phyloP scores from a whole-genome alignment of 2,888 invertebrate genomes.

The Ametastegia equiseti region DNA sequence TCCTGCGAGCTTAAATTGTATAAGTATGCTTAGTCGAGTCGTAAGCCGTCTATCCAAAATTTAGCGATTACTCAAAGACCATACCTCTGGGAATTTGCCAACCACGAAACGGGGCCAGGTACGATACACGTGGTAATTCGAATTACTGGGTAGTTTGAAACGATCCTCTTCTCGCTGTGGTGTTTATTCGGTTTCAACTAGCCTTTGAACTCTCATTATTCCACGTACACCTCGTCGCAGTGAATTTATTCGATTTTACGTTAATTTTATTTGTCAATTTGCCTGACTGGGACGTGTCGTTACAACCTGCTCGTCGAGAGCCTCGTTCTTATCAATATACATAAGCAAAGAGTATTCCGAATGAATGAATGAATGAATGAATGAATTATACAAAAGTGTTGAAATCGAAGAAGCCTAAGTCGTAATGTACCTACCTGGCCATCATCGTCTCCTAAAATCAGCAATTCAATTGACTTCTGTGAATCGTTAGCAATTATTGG shows the following conservation, averaged over 20 bases:
- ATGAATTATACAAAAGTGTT: neutral
- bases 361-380: neutral
- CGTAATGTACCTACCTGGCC: no score
- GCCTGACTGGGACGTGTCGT: neutral
- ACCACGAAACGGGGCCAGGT: neutral
- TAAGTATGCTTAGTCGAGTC: neutral
- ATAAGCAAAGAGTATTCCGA: neutral
- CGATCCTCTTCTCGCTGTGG: neutral
- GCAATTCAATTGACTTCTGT: constrained; percentile 9
- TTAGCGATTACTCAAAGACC: constrained; percentile 28
- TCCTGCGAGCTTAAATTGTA: neutral
- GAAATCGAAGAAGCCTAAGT: neutral
- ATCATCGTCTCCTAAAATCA: neutral
- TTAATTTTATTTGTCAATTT: neutral
- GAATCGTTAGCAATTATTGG: neutral
- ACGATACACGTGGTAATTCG: neutral
- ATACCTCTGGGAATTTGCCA: constrained; percentile 4
- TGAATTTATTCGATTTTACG: neutral
- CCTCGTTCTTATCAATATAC: neutral
- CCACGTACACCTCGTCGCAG: no score
- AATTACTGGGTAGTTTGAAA: constrained; percentile 19
- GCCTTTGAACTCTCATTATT: constrained; percentile 13
- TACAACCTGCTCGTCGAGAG: neutral
- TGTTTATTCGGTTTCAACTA: constrained; percentile 19
- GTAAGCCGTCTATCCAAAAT: constrained; percentile 7